A percentile compares a stretch with the other conserved stretches of the same genome.
phyloP scores from a whole-genome alignment of 2,888 invertebrate genomes.

The Nomada ferruginata region DNA sequence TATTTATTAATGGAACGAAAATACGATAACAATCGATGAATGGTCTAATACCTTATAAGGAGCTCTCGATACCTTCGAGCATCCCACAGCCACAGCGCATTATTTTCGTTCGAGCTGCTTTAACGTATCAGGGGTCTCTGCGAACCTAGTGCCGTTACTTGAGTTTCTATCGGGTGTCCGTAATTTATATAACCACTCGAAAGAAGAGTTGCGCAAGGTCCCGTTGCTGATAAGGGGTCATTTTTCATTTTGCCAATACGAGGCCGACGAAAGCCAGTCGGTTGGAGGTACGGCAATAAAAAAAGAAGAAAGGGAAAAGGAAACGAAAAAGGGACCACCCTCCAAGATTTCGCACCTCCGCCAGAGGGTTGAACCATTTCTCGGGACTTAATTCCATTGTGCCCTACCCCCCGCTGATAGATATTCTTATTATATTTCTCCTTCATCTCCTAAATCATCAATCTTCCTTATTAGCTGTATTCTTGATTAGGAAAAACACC shows the following conservation, averaged over 20 bases:
- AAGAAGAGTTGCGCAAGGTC: constrained; percentile 61
- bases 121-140: constrained; percentile 36
- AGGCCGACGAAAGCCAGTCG: constrained; percentile 52
- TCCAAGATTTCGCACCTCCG: constrained; percentile 59
- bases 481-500: constrained; percentile 46
- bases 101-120: constrained; percentile 50
- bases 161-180: constrained; percentile 54
- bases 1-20: constrained; percentile 2
- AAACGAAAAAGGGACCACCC: constrained; percentile 45
- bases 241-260: constrained; percentile 64
- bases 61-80: constrained; percentile 23
- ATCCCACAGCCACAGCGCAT: constrained; percentile 10
- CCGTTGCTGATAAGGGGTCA: constrained; percentile 60
- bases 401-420: constrained; percentile 24
- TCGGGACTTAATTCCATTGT: constrained; percentile 66
- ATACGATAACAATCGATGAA: constrained; percentile 32
- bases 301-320: background rate
- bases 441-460: constrained; percentile 60
- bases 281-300: constrained; percentile 52
- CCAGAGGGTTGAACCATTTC: constrained; percentile 38
- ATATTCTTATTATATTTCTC: constrained; percentile 59
- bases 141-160: constrained; percentile 46
- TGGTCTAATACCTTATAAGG: constrained; percentile 30
- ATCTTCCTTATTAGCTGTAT: constrained; percentile 59
- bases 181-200: constrained; percentile 64